Conservation (phyloP, 2,113 vertebrate species). For the Hyperopisus bebe region DNA sequence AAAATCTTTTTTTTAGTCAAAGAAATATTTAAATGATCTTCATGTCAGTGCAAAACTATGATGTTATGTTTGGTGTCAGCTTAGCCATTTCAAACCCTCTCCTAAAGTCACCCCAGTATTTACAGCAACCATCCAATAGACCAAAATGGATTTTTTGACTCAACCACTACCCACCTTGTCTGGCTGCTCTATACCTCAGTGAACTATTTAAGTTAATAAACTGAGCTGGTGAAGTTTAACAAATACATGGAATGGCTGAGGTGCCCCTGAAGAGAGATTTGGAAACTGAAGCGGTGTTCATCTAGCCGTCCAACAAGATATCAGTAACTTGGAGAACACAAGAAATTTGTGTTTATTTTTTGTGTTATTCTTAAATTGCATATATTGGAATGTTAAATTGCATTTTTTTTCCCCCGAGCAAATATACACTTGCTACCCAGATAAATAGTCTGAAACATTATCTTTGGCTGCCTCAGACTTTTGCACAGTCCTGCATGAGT, state of each 20-base stretch:
- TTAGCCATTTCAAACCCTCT: neutral
- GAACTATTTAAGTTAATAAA: neutral
- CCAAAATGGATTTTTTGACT: neutral
- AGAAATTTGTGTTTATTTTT: no score
- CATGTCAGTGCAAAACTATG: neutral
- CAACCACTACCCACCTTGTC: neutral
- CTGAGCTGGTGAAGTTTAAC: neutral
- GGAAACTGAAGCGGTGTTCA: no score
- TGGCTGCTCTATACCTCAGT: neutral
- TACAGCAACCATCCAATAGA: neutral
- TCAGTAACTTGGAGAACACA: no score
- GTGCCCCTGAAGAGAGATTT: no score
- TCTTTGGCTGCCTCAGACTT: neutral
- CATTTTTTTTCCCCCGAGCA: neutral
- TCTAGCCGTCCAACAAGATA: no score
- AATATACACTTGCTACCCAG: neutral
- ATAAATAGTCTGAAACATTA: neutral
- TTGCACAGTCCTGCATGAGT: neutral
- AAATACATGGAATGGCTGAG: no score
- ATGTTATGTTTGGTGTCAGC: neutral
- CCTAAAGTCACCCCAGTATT: neutral
- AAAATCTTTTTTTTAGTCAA: neutral
- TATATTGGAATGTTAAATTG: neutral
- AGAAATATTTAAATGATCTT: neutral
- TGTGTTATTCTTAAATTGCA: neutral